Evolutionary conservation across 2,888 invertebrate genomes (phyloP).

Genomic region (Thelaira solivaga): DNA sequence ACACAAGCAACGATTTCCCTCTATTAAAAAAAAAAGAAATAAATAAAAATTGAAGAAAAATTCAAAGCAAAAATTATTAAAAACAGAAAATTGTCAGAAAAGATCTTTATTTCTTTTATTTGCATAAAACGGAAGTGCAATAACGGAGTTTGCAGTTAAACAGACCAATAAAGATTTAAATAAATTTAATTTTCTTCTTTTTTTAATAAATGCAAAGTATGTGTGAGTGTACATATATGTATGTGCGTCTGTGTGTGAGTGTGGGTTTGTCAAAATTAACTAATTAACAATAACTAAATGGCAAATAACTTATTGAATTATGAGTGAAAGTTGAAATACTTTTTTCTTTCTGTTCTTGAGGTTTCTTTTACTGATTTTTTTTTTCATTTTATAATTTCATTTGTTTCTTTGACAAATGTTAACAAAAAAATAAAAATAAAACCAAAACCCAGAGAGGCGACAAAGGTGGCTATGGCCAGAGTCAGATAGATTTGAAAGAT

Average conservation of each 20-base stretch:
- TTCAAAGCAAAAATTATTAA: slow-evolving; percentile 1
- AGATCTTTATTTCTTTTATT: too few relatives aligned
- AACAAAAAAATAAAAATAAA: neutral
- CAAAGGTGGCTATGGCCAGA: too few relatives aligned
- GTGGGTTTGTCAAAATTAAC: slow-evolving; percentile 13
- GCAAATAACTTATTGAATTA: slow-evolving; percentile 40
- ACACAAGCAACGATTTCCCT: slow-evolving; percentile 2
- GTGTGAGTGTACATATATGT: neutral
- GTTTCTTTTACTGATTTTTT: slow-evolving; percentile 29
- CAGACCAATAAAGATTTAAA: neutral
- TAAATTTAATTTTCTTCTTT: neutral
- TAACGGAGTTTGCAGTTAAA: neutral
- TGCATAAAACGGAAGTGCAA: slow-evolving; percentile 29
- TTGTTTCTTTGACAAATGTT: too few relatives aligned
- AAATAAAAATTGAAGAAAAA: neutral
- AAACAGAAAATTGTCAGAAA: slow-evolving; percentile 8
- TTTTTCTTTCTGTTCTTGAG: slow-evolving; percentile 46
- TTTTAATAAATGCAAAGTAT: slow-evolving; percentile 26
- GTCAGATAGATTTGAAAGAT: slow-evolving; percentile 8
- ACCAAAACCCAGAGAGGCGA: slow-evolving; percentile 11
- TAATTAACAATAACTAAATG: slow-evolving; percentile 8
- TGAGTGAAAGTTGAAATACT: slow-evolving; percentile 60
- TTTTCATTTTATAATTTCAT: slow-evolving; percentile 21
- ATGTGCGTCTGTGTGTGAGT: too few relatives aligned
- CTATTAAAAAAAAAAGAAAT: neutral